Conservation (phyloP, 2,888 invertebrate genomes). For the Pachliopta kotzebuea region DNA sequence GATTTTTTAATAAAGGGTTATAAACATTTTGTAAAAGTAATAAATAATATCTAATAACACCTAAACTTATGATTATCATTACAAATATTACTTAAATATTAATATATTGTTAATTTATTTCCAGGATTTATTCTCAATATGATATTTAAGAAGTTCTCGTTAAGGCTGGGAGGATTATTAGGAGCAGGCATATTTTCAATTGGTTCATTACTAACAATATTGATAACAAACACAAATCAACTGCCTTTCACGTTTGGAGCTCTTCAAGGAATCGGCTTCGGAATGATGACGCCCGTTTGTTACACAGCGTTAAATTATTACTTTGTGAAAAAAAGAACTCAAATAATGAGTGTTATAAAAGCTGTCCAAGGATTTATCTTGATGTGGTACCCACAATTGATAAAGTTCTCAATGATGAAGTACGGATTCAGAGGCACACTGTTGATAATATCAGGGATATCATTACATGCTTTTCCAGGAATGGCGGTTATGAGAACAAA, state of each 20-base stretch:
- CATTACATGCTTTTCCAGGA: constrained; percentile 81
- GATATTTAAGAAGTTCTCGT: constrained; percentile 73
- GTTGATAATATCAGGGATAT: constrained; percentile 79
- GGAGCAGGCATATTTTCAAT: constrained; percentile 75
- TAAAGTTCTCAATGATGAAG: constrained; percentile 67
- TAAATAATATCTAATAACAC: too few species aligned
- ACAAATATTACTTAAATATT: too few species aligned
- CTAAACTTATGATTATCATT: too few species aligned
- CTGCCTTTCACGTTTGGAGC: constrained; percentile 79
- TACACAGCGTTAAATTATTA: constrained; percentile 83
- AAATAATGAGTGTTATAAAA: constrained; percentile 83
- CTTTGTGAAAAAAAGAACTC: constrained; percentile 80
- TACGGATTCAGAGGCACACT: constrained; percentile 84
- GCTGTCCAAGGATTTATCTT: constrained; percentile 78
- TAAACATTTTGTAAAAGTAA: background rate
- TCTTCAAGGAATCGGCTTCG: constrained; percentile 82
- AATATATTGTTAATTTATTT: constrained; percentile 36
- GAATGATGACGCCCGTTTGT: constrained; percentile 82
- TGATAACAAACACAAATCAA: constrained; percentile 77
- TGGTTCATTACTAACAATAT: constrained; percentile 76
- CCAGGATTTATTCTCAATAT: constrained; percentile 82
- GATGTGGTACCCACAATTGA: constrained; percentile 81
- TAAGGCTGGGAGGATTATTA: constrained; percentile 77
- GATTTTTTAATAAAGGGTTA: background rate
- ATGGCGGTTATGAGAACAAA: constrained; percentile 78